phyloP scores from a whole-genome alignment of 2,888 invertebrate genomes.

The Drosophila ustulata region DNA sequence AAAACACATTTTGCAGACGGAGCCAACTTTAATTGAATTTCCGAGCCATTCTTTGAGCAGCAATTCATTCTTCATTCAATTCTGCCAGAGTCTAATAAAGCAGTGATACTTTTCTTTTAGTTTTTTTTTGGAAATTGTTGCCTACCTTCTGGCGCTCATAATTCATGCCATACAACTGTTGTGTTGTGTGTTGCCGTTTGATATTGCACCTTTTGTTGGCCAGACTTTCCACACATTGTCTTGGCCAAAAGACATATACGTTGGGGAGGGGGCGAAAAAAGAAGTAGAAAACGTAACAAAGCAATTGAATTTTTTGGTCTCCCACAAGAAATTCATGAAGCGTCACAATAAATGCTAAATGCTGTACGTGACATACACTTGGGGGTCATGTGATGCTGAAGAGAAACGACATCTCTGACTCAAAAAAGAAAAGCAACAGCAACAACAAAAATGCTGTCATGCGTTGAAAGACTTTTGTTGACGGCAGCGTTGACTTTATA shows the following conservation, averaged over 20 bases:
- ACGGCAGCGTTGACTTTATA: conserved; percentile 74
- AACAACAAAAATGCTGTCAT: conserved; percentile 61
- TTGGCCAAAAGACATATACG: background rate
- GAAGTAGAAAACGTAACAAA: conserved; percentile 26
- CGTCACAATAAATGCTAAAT: conserved; percentile 74
- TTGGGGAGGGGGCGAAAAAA: background rate
- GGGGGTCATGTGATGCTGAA: conserved; percentile 42
- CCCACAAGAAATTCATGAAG: conserved; percentile 51
- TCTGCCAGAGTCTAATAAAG: conserved; percentile 11
- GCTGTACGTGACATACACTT: conserved; percentile 71
- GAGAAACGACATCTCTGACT: conserved; percentile 45
- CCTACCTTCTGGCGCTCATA: conserved; percentile 46
- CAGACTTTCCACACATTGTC: conserved; percentile 20
- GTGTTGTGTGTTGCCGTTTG: conserved; percentile 27
- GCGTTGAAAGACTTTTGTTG: conserved; percentile 65
- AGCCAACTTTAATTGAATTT: conserved; percentile 4
- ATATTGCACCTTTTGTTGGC: conserved; percentile 42
- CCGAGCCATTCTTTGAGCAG: background rate
- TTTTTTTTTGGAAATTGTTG: conserved; percentile 32
- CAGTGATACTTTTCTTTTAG: conserved; percentile 5
- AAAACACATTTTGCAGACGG: background rate
- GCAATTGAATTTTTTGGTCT: conserved; percentile 67
- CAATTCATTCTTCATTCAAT: background rate
- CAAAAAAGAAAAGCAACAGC: background rate
- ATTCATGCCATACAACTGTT: conserved; percentile 22